These are phyloP conservation scores for Gymnogyps californianus DNA, from an alignment of 2,113 vertebrate species.

Conservation along the genomic window DNA sequence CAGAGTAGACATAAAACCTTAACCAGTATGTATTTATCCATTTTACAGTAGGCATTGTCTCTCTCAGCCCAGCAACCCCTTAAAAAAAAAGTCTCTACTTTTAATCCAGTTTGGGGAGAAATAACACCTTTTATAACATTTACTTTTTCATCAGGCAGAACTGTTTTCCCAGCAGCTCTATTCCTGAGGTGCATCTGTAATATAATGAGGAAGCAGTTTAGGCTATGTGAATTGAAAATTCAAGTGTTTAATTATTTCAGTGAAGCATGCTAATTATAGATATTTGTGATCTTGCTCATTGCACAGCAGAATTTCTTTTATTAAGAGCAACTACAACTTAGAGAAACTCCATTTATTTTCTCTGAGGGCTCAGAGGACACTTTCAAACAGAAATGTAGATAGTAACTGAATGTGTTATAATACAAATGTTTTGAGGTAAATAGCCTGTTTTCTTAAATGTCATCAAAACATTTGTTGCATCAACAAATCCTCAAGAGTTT, in stretches of 20 bases:
- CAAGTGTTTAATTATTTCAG: conserved; percentile 1
- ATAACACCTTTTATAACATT: not conserved
- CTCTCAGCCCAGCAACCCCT: not conserved
- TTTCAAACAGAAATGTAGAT: not conserved
- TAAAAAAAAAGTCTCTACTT: not conserved
- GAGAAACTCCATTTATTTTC: conserved; percentile 41
- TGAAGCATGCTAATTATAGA: not conserved
- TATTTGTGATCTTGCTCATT: not conserved
- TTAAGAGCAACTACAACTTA: not conserved
- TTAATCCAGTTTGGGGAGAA: not conserved
- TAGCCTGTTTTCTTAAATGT: conserved; percentile 21
- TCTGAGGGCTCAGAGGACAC: not conserved
- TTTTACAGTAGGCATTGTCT: not conserved
- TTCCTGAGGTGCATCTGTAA: not conserved
- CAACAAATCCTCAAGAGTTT: not conserved
- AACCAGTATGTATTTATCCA: not conserved
- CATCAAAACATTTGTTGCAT: conserved; percentile 11
- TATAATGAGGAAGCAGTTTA: not conserved
- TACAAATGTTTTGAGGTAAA: conserved; percentile 34
- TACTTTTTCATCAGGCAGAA: not conserved
- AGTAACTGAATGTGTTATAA: not conserved
- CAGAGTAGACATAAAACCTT: not conserved
- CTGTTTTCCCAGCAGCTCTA: not conserved
- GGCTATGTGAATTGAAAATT: not conserved
- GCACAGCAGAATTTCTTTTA: not conserved